Conservation (phyloP, 2,888 invertebrate species). For the Nematopogon swammerdamellus region DNA sequence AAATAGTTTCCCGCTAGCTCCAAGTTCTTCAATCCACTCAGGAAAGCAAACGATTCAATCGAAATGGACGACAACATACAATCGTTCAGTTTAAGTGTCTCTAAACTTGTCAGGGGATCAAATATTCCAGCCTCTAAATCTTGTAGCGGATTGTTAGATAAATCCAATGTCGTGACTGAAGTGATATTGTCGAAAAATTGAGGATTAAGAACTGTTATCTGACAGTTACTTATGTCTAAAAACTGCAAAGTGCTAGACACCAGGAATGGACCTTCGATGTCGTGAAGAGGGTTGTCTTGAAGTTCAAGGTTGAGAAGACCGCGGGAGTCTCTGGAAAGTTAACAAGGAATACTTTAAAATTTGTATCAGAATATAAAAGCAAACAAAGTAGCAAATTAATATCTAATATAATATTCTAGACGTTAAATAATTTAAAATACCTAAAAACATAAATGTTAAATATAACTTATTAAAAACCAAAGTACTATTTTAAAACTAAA, state of each 20-base stretch:
- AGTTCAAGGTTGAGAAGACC: conserved; percentile 68
- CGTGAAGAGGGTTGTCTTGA: conserved; percentile 62
- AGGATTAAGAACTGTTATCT: conserved; percentile 53
- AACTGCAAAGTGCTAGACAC: conserved; percentile 63
- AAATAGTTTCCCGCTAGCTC: conserved; percentile 62
- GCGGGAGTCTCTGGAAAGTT: conserved; percentile 61
- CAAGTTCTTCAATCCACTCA: conserved; percentile 60
- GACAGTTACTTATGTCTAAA: conserved; percentile 65
- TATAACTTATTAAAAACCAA: too few species aligned
- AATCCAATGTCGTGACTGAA: conserved; percentile 63
- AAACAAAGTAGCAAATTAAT: too few species aligned
- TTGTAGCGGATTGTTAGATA: conserved; percentile 64
- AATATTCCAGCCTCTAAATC: conserved; percentile 57
- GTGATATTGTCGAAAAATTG: conserved; percentile 67
- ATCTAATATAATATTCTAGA: too few species aligned
- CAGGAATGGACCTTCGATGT: conserved; percentile 63
- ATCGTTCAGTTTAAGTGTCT: conserved; percentile 61
- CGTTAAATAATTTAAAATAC: too few species aligned
- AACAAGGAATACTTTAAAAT: conserved; percentile 7
- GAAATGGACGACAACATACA: conserved; percentile 61
- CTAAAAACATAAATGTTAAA: too few species aligned
- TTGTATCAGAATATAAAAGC: too few species aligned
- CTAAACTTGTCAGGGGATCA: conserved; percentile 61
- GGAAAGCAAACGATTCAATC: conserved; percentile 52
- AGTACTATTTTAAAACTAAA: too few species aligned